Conservation (phyloP, 2,113 vertebrate genomes). For the Varanus komodoensis region DNA sequence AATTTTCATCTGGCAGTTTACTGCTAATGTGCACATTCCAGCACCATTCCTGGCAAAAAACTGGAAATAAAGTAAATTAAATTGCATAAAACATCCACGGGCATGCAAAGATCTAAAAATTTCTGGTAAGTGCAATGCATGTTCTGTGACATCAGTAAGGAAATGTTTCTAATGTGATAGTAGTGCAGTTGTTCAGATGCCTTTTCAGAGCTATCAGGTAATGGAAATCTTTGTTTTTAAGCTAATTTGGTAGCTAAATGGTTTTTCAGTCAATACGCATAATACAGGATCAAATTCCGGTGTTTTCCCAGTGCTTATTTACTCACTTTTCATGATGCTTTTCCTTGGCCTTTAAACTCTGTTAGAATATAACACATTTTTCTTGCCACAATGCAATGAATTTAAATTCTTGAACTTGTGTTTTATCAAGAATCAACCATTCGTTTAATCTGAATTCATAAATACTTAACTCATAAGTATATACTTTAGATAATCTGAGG, state of each 20-base stretch:
- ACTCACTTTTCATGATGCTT: neutral
- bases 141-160: neutral
- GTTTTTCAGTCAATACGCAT: neutral
- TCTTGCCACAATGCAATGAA: neutral
- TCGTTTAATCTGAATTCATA: neutral
- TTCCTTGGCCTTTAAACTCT: neutral
- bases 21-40: neutral
- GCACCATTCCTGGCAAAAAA: too few species aligned
- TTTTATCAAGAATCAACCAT: neutral
- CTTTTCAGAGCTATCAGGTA: neutral
- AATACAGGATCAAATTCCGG: neutral
- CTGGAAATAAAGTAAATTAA: too few species aligned
- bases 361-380: neutral
- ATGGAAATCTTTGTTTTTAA: neutral
- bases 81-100: neutral
- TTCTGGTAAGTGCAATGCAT: neutral
- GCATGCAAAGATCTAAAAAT: neutral
- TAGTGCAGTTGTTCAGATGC: neutral
- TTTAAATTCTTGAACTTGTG: neutral
- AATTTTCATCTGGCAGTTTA: neutral
- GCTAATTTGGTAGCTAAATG: neutral
- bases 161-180: neutral
- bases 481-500: neutral
- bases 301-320: neutral
- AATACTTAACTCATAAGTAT: neutral